Percentiles rank a stretch among this genome's conserved stretches.
Conservation (phyloP, 2,888 invertebrate species). For the Epistrophella euchroma region DNA sequence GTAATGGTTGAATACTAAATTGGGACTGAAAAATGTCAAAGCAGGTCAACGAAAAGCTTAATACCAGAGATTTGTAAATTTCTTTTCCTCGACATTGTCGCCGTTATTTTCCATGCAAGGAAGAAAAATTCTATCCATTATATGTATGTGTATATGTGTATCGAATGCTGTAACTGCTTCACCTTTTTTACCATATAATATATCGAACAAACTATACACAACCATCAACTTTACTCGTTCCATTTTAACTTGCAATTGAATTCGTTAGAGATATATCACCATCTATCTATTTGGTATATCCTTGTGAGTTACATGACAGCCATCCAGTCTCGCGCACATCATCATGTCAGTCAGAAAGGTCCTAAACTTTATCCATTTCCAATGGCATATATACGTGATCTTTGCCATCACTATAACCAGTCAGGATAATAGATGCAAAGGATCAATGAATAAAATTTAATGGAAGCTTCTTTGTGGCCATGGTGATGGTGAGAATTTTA, state of each 20-base stretch:
- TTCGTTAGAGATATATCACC: slow-evolving; percentile 52
- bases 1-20: slow-evolving; percentile 2
- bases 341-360: slow-evolving; percentile 52
- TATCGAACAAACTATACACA: slow-evolving; percentile 8
- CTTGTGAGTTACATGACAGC: slow-evolving; percentile 39
- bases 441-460: slow-evolving; percentile 62
- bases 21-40: slow-evolving; percentile 30
- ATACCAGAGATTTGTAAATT: slow-evolving; percentile 7
- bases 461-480: slow-evolving; percentile 39
- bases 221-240: slow-evolving; percentile 1
- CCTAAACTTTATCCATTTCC: slow-evolving; percentile 60
- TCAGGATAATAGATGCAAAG: slow-evolving; percentile 51
- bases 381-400: slow-evolving; percentile 69
- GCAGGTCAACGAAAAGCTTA: slow-evolving; percentile 24
- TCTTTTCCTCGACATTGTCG: not conserved
- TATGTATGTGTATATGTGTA: not conserved
- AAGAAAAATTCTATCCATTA: not conserved
- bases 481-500: slow-evolving; percentile 22
- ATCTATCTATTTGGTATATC: slow-evolving; percentile 37
- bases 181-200: slow-evolving; percentile 12
- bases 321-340: slow-evolving; percentile 48
- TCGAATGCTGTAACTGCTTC: not conserved
- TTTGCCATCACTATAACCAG: slow-evolving; percentile 1
- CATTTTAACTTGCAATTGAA: slow-evolving; percentile 59
- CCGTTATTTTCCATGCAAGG: not conserved